Evolutionary conservation across 2,797 vertebrate species (phyloP), one percentile per base, ranked within the genome.

Genomic region (Anabas testudineus): DNA sequence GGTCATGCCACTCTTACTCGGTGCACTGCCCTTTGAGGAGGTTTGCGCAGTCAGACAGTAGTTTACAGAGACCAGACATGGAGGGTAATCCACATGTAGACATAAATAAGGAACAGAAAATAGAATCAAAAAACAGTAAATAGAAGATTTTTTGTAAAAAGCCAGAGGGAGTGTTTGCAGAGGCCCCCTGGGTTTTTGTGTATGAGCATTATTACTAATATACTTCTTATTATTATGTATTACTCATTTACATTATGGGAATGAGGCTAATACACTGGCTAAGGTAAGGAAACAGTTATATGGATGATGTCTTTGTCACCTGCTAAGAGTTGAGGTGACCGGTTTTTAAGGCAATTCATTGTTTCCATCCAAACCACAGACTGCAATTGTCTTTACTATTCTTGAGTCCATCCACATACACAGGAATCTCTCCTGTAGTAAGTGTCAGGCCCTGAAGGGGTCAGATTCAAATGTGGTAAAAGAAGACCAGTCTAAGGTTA

Each of bases 101-200:
- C 93, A 95, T 94, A 95, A 95, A 95, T 95, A 94, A 94, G 87
- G 83, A 94, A 91, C 87, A 91, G 89, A 93, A 93, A 93, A 93
- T 76, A 91, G 80, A 88, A 87, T 89, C 77, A 84, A 90, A 90
- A 89, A 93, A 87, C 91, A 90, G 92, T 91, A 92, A 90, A 92
- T 91, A 93, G 87, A 90, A 83, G 74, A 43, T 51, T 84, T 84
- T 88, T 80, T 84, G 76, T 86, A 88, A 89, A 90, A 91, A 88
- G 73, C 87, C 88, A 90, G 76, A 91, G 69, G 71, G 80, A 74
- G 86, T 71, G 46, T 86, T 83, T 86, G 67, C 80, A 81, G 77
- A 81, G 72, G 67, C 75, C 86, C 83, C 83, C 78, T 66, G 75
- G 85, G 78, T 65, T 79, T 74, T 76, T 76, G 63, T 83, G 67